A percentile compares a stretch with the other conserved stretches of the same genome.
Conservation (phyloP, 2,888 invertebrate species). For the Metallyticus violacea region DNA sequence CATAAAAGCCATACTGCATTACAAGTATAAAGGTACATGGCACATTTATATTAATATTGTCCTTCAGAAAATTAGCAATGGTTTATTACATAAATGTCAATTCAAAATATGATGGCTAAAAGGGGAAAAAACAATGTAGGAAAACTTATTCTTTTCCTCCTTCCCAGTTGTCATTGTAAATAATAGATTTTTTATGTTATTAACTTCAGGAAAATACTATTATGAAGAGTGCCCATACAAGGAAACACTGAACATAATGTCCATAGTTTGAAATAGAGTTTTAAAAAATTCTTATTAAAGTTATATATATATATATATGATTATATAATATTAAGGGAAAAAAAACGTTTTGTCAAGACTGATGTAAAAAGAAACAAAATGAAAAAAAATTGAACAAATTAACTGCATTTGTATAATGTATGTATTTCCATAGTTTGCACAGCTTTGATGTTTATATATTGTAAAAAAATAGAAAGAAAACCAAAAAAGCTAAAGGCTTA, state of each 20-base stretch:
- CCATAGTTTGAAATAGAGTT: conserved; percentile 2
- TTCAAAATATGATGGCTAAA: not conserved
- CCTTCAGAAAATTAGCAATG: not conserved
- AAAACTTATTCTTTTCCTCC: not conserved
- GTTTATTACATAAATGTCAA: not conserved
- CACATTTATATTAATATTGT: not conserved
- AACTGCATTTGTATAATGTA: conserved; percentile 33
- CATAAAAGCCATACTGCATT: not conserved
- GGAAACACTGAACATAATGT: conserved; percentile 5
- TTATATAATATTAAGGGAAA: conserved; percentile 20
- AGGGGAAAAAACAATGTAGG: not conserved
- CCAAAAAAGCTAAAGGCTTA: conserved; percentile 22
- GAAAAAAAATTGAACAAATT: conserved; percentile 30
- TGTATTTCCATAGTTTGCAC: conserved; percentile 29
- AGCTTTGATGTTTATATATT: conserved; percentile 32
- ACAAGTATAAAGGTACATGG: not conserved
- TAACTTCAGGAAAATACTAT: not conserved
- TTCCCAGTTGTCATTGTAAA: not conserved
- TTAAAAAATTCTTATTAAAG: conserved; percentile 5
- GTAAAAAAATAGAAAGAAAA: conserved; percentile 19
- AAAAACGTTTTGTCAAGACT: conserved; percentile 36
- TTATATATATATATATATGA: conserved; percentile 2
- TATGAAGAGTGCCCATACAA: not conserved
- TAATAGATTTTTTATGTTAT: conserved; percentile 1
- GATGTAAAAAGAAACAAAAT: conserved; percentile 36